Base-by-base conservation (phyloP, 2,888 invertebrate species). In the Phanerotoma sp. region DNA sequence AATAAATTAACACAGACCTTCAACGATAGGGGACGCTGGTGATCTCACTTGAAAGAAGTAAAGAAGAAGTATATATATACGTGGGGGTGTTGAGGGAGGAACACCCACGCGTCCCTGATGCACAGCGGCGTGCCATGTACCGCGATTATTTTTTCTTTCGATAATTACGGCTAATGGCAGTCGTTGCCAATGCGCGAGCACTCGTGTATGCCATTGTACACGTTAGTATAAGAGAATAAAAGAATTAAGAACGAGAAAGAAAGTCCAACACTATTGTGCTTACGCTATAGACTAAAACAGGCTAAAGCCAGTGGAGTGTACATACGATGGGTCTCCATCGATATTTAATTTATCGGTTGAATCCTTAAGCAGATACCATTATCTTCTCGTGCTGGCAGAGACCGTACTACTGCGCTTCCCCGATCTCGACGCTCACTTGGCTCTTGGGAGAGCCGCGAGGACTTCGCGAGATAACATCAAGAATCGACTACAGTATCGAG, bases 131-230 rank as follows among this genome's bases (percentile, higher is more conserved):
- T 55, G 51, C 65, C 62, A 44, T 64, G 64, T 67, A 57, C 62
- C 54, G 42, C 40, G 21, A 55, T 58, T 44, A 62, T 64, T 65
- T 66, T 65, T 60, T 53, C 58, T 35, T 33, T 15, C 59, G 65
- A 66, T 72, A 73, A 72, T 73, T 72, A 66, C 70, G 63, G 70
- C 68, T 71, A 73, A 74, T 73, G 73, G 66, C 63, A 66, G 63
- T 68, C 66, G 61, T 66, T 60, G 68, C 55, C 61, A 66, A 66
- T 66, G 64, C 64, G 42, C 45, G 59, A 47, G 52, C 50, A 51
- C 49, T 54, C 40, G 32, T 51, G 50, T 47, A 51, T 49, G 33
- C n/a, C 46, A 46, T 55, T 55, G 37, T 44, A 44, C 22, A 55
- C 20, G 38, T 18, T 5, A 35, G 35, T 9, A 30, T 30, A 38